phyloP scores from a whole-genome alignment of 2,113 vertebrate genomes.

The Theristicus caerulescens region DNA sequence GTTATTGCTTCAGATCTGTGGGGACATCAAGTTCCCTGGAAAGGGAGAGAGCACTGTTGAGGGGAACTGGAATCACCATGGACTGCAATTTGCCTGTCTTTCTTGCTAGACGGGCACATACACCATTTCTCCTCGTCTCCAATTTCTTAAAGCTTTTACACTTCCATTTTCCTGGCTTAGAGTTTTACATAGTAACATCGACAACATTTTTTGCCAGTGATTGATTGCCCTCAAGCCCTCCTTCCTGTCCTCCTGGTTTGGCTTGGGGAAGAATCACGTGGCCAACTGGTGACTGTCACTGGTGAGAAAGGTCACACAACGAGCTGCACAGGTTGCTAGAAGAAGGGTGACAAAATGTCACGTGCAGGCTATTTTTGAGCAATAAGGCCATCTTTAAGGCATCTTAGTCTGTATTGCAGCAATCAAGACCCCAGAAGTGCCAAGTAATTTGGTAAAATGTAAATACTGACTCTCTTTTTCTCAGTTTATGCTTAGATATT shows the following conservation, averaged over 20 bases:
- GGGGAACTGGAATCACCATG: not conserved
- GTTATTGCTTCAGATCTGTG: not conserved
- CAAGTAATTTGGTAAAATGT: not conserved
- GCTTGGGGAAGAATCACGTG: not conserved
- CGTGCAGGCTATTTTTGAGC: not conserved
- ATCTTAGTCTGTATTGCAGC: not conserved
- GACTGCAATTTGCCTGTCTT: not conserved
- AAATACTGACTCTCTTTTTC: not conserved
- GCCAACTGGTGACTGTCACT: not conserved
- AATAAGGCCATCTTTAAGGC: not conserved
- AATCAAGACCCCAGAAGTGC: not conserved
- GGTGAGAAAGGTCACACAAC: not conserved
- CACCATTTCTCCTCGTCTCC: not conserved
- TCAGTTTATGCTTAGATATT: not conserved
- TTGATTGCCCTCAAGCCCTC: not conserved
- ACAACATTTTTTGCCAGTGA: not conserved
- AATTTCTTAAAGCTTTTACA: not conserved
- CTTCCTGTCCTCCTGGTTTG: not conserved
- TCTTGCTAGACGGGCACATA: not conserved
- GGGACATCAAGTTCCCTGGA: not conserved
- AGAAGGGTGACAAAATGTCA: not conserved
- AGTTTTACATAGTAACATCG: not conserved
- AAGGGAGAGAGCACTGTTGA: not conserved
- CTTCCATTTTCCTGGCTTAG: not conserved
- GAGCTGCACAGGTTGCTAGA: not conserved